Evolutionary conservation across 2,888 invertebrate species (phyloP).

Genomic region (Dryomyza anilis): DNA sequence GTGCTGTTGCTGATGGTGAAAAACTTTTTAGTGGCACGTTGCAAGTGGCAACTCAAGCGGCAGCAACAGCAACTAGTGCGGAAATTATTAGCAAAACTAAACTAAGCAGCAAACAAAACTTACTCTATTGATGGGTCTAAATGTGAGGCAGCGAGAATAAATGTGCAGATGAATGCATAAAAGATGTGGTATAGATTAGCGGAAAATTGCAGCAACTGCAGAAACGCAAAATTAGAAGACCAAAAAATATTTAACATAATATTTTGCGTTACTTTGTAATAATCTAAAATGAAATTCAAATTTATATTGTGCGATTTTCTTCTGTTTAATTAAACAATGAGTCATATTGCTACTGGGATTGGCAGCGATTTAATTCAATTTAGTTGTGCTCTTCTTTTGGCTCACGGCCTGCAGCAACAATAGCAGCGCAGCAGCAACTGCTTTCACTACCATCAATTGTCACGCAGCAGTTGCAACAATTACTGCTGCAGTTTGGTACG

Average conservation of each 20-base stretch:
- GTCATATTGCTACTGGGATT: too few relatives aligned
- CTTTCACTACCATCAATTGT: constrained; percentile 9
- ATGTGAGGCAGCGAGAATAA: too few relatives aligned
- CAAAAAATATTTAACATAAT: too few relatives aligned
- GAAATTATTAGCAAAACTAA: constrained; percentile 22
- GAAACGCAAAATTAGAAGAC: too few relatives aligned
- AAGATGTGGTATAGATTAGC: not conserved
- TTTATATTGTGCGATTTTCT: too few relatives aligned
- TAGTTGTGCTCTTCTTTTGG: not conserved
- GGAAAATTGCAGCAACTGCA: not conserved
- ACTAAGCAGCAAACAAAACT: not conserved
- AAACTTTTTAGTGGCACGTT: constrained; percentile 8
- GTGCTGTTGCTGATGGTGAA: not conserved
- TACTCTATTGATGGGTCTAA: too few relatives aligned
- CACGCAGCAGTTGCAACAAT: constrained; percentile 31
- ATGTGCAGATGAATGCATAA: too few relatives aligned
- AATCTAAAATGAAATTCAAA: too few relatives aligned
- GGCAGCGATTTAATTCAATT: too few relatives aligned
- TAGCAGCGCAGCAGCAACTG: not conserved
- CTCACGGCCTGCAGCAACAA: not conserved
- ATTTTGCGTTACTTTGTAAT: too few relatives aligned
- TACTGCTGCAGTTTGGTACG: constrained; percentile 33
- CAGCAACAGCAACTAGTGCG: constrained; percentile 15
- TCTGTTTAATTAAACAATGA: too few relatives aligned
- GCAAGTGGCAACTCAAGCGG: not conserved